A percentile compares a stretch with the other conserved stretches of the same genome.
phyloP scores from a whole-genome alignment of 2,888 invertebrate species.

The Drosophila buzzatii region DNA sequence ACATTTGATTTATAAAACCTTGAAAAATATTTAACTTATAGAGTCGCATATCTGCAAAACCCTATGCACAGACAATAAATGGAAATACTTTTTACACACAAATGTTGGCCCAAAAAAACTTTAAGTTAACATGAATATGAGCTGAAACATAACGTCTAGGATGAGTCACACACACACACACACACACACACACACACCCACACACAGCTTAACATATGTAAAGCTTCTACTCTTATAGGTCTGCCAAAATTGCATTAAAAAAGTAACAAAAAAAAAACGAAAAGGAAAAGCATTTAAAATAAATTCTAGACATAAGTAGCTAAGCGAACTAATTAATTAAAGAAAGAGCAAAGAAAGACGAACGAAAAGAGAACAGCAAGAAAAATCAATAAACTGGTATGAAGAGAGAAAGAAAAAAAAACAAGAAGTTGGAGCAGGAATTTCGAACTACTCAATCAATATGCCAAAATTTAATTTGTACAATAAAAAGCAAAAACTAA shows the following conservation, averaged over 20 bases:
- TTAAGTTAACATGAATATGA: neutral
- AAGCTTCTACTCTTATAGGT: constrained; percentile 66
- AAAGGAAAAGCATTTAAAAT: constrained; percentile 46
- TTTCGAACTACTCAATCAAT: constrained; percentile 69
- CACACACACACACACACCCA: constrained; percentile 1
- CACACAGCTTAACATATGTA: constrained; percentile 45
- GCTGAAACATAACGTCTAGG: neutral
- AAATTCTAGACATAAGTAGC: constrained; percentile 69
- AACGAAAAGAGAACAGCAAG: constrained; percentile 10
- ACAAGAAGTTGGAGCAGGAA: constrained; percentile 10
- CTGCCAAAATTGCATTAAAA: constrained; percentile 69
- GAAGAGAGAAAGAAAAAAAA: neutral
- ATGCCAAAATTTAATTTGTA: constrained; percentile 70
- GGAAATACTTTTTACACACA: neutral
- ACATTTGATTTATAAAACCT: no score
- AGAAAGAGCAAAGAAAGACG: neutral
- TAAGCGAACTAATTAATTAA: constrained; percentile 65
- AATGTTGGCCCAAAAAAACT: neutral
- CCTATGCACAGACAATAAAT: constrained; percentile 13
- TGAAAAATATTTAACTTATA: no score
- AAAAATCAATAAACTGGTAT: constrained; percentile 27
- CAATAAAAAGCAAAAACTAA: constrained; percentile 31
- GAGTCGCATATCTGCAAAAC: neutral
- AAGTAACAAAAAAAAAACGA: constrained; percentile 14
- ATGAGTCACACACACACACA: neutral